Base-by-base conservation (phyloP, 1,140 invertebrate genomes). In the Luehdorfia chinensis region DNA sequence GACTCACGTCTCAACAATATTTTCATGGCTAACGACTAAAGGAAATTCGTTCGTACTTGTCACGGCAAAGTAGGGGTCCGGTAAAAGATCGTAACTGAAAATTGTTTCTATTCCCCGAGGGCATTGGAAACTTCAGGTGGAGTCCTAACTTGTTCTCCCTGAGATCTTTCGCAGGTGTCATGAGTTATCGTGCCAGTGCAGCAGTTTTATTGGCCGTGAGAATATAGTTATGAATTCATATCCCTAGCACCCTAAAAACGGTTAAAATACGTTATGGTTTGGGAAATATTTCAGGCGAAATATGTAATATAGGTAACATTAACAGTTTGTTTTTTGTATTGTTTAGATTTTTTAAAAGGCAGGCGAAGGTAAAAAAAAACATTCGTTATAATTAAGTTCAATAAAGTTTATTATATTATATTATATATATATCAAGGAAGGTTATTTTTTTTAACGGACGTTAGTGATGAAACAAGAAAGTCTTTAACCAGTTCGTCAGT, bases 1-100 rank as follows among this genome's bases (percentile, higher is more conserved):
- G 43, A 32, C 39, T 55, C 65, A 66, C 65, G 64, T 66, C 11
- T 25, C 47, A 12, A 31, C 66, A 55, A 72, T 72, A 72, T 72
- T 66, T 72, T 54, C 59, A 57, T 68, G 49, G 58, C 49, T 67
- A 69, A 69, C 58, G 57, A 66, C 50, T 28, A 44, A 44, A 53
- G 58, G 59, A 60, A 61, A 66, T 61, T 66, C 52, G 56, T 57
- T 60, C 58, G 43, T 47, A 53, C 61, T 60, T 64, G 64, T 67
- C 59, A 62, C 59, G 41, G 34, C 32, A 57, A 44, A 43, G 39
- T 48, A 45, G 47, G 60, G 57, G 60, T 60, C 58, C 69, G 53
- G 56, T 50, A 49, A 30, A 52, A 61, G 64, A 60, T 65, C 70
- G 69, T 68, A 70, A 68, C 70, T 72, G 70, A 69, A 74, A 74